phyloP scores from a whole-genome alignment of 2,888 invertebrate genomes.

The Macroteleia sp. region DNA sequence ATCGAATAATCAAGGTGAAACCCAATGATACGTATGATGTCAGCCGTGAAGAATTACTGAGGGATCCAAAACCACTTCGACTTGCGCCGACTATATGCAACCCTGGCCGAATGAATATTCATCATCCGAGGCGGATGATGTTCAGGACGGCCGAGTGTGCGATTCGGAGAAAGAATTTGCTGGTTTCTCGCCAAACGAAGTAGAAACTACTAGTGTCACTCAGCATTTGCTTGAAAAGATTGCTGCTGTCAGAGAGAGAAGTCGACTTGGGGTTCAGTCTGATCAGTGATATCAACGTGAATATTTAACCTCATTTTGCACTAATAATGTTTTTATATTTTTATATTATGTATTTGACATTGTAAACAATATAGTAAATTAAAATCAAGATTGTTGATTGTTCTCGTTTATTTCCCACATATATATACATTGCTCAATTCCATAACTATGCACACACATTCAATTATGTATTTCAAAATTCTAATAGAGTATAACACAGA shows the following conservation, averaged over 20 bases:
- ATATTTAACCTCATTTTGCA: no score
- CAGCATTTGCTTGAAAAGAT: no score
- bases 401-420: neutral
- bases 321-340: no score
- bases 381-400: neutral
- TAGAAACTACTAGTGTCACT: neutral
- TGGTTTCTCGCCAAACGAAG: neutral
- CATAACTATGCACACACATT: no score
- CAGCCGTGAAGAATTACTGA: neutral
- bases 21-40: constrained; percentile 39
- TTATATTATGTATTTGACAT: neutral
- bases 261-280: no score
- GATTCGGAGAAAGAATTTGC: neutral
- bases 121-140: constrained; percentile 46
- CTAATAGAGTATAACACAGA: no score
- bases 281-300: no score
- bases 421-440: no score
- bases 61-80: neutral
- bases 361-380: neutral
- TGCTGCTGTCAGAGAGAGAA: no score
- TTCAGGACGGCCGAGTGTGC: constrained; percentile 58
- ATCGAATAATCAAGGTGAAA: constrained; percentile 11
- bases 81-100: constrained; percentile 33
- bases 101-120: constrained; percentile 8
- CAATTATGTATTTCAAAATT: no score